These are phyloP conservation scores for Rhingia campestris DNA, from an alignment of 2,888 invertebrate genomes.

Conservation along the genomic window DNA sequence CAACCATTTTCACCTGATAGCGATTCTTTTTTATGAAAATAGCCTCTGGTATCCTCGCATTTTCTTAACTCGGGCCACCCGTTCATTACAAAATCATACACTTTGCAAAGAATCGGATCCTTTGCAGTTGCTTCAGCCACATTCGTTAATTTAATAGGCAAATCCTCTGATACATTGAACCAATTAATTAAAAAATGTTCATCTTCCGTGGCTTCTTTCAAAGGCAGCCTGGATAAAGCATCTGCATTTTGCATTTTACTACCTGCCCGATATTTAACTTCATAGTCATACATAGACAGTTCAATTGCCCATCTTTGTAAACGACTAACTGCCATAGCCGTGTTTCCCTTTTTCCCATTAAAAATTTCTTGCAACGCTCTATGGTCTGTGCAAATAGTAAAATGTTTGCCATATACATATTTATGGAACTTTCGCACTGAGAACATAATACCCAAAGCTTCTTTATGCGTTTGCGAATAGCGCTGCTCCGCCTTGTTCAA, in stretches of 20 bases:
- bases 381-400: constrained; percentile 72
- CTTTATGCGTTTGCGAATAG: constrained; percentile 28
- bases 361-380: constrained; percentile 72
- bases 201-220: not conserved
- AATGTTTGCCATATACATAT: constrained; percentile 79
- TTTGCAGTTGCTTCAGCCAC: constrained; percentile 9
- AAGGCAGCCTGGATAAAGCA: not conserved
- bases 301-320: too few relatives aligned
- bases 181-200: not conserved
- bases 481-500: constrained; percentile 16
- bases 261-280: too few relatives aligned
- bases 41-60: not conserved
- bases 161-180: not conserved
- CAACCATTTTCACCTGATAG: not conserved
- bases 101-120: not conserved
- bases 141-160: not conserved
- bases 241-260: constrained; percentile 11
- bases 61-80: not conserved
- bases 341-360: constrained; percentile 8
- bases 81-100: not conserved
- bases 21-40: constrained; percentile 1
- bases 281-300: too few relatives aligned
- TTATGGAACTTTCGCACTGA: constrained; percentile 26
- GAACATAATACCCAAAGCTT: constrained; percentile 35
- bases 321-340: not conserved